phyloP scores from a whole-genome alignment of 2,888 invertebrate genomes.

The Abrostola triplasia region DNA sequence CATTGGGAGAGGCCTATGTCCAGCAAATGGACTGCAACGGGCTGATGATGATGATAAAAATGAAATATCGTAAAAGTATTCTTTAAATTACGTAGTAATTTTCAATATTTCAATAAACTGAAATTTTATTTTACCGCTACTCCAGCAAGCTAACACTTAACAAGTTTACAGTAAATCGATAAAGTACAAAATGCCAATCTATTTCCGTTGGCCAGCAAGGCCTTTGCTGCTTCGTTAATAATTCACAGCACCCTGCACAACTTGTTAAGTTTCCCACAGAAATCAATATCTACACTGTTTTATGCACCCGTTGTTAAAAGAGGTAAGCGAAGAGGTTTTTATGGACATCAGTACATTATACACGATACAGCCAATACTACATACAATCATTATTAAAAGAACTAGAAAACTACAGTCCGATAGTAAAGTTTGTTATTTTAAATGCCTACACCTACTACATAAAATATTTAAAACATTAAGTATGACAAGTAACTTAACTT shows the following conservation, averaged over 20 bases:
- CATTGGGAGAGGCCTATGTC: too few relatives aligned
- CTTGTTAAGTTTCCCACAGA: conserved; percentile 15
- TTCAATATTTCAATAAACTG: too few relatives aligned
- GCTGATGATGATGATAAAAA: too few relatives aligned
- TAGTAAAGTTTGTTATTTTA: too few relatives aligned
- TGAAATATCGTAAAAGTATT: too few relatives aligned
- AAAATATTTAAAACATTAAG: conserved; percentile 9
- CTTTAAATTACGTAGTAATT: too few relatives aligned
- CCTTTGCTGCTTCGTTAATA: background rate
- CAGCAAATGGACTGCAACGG: too few relatives aligned
- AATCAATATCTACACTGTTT: conserved; percentile 16
- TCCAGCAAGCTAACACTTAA: too few relatives aligned
- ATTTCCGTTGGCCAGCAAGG: background rate
- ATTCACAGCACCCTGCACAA: conserved; percentile 10
- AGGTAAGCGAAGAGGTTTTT: conserved; percentile 20
- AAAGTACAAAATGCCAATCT: background rate
- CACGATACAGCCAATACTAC: conserved; percentile 39
- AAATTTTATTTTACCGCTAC: too few relatives aligned
- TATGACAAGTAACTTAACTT: conserved; percentile 9
- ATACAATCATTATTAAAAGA: conserved; percentile 32
- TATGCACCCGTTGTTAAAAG: conserved; percentile 17
- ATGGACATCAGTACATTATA: conserved; percentile 10
- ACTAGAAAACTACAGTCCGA: conserved; percentile 21
- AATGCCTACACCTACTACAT: conserved; percentile 1
- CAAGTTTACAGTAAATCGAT: background rate